Percentiles rank a stretch among this genome's conserved stretches.
These are phyloP conservation scores for Oriolus oriolus DNA, from an alignment of 2,113 vertebrate genomes.

Conservation along the genomic window DNA sequence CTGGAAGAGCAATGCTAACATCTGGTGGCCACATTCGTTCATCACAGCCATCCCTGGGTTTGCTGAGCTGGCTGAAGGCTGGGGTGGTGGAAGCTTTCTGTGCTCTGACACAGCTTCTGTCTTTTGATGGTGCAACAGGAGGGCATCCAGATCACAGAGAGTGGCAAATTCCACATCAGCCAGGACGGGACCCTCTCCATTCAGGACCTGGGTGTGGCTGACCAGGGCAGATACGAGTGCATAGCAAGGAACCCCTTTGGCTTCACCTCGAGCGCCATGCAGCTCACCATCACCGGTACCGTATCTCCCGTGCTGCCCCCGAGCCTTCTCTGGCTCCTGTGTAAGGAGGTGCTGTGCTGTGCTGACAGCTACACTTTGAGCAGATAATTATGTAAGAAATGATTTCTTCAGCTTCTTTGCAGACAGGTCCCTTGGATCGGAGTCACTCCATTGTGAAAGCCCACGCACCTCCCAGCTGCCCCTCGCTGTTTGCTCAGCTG, in stretches of 20 bases:
- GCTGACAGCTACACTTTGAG: background rate
- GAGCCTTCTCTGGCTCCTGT: accelerated
- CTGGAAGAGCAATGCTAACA: constrained; percentile 54
- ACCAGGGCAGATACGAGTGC: constrained; percentile 71
- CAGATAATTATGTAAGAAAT: background rate
- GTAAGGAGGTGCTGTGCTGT: background rate
- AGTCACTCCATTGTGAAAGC: accelerated
- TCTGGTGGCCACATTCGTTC: constrained; percentile 17
- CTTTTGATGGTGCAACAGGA: constrained; percentile 34
- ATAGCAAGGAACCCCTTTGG: constrained; percentile 69
- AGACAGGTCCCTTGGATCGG: accelerated
- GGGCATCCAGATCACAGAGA: constrained; percentile 72
- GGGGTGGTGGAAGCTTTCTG: background rate
- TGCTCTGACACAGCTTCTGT: background rate
- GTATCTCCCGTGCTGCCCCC: background rate
- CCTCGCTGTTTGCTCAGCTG: background rate
- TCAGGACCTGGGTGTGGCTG: constrained; percentile 64
- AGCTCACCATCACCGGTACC: constrained; percentile 65
- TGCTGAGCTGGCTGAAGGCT: background rate
- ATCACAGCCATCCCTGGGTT: background rate
- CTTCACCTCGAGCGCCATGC: constrained; percentile 65
- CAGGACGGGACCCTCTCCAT: constrained; percentile 64
- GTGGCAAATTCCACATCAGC: constrained; percentile 68
- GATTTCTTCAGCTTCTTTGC: background rate
- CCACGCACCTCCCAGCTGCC: background rate